Percentiles rank a stretch among this genome's conserved stretches.
Evolutionary conservation across 2,888 invertebrate species (phyloP).

Genomic region (Pristionchus arcanus): DNA sequence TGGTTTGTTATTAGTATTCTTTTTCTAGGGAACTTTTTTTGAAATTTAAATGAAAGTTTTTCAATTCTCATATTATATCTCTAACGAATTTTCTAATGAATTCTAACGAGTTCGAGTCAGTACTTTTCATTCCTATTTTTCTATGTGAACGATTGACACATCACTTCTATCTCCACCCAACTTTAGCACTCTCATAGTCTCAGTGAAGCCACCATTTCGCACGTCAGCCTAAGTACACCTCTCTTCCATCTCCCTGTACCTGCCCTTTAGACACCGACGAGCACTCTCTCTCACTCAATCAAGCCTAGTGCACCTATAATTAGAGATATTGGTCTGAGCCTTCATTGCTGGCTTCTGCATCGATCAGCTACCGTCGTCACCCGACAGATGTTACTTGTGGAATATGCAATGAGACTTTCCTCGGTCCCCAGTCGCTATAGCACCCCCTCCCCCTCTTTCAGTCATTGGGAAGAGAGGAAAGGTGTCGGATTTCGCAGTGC

Average conservation of each 20-base stretch:
- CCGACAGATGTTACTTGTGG: not conserved
- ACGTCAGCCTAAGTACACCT: constrained; percentile 9
- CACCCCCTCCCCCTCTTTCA: constrained; percentile 3
- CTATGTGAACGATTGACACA: not conserved
- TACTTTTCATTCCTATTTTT: too few relatives aligned
- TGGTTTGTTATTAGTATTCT: too few relatives aligned
- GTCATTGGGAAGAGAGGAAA: constrained; percentile 14
- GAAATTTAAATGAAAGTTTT: too few relatives aligned
- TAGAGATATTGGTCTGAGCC: not conserved
- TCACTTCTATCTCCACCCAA: not conserved
- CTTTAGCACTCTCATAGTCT: not conserved
- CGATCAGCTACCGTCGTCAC: not conserved
- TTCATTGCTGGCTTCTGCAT: not conserved
- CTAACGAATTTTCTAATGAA: too few relatives aligned
- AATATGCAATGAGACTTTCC: not conserved
- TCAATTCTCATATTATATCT: too few relatives aligned
- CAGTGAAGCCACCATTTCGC: not conserved
- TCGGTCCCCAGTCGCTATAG: constrained; percentile 23
- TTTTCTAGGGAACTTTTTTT: too few relatives aligned
- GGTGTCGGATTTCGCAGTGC: constrained; percentile 45
- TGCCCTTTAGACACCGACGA: not conserved
- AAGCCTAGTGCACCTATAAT: constrained; percentile 17
- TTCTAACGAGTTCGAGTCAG: too few relatives aligned
- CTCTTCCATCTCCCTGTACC: not conserved
- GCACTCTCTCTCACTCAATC: not conserved